A percentile compares a stretch with the other conserved stretches of the same genome.
Conservation (phyloP, 1,140 invertebrate genomes). For the Acyrthosiphon pisum region DNA sequence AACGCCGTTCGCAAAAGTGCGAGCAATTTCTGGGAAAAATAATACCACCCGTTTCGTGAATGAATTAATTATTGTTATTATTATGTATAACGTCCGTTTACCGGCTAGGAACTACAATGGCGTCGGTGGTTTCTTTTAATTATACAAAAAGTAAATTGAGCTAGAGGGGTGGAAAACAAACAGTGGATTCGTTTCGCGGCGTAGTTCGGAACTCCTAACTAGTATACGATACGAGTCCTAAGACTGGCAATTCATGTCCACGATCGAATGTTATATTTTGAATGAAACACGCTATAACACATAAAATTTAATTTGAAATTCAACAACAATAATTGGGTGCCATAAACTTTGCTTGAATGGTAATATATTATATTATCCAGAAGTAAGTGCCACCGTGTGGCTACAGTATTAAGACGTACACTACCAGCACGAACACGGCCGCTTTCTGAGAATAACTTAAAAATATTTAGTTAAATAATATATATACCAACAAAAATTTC, state of each 20-base stretch:
- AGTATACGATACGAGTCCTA: background rate
- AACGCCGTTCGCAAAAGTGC: background rate
- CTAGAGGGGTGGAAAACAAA: background rate
- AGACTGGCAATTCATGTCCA: background rate
- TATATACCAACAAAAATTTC: background rate
- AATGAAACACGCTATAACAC: background rate
- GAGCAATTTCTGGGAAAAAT: background rate
- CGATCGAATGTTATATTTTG: background rate
- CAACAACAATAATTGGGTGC: background rate
- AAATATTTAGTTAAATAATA: background rate
- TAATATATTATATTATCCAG: background rate
- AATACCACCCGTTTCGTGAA: background rate
- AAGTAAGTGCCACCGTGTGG: background rate
- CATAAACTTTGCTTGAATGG: background rate
- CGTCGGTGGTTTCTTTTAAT: constrained; percentile 7
- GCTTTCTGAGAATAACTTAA: background rate
- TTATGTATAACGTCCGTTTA: background rate
- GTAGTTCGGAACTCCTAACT: background rate
- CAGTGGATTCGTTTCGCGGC: background rate
- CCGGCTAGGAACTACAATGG: background rate
- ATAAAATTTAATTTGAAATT: background rate
- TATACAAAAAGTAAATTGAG: background rate
- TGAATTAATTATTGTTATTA: background rate
- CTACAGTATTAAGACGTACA: background rate
- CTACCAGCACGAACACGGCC: background rate